Conservation (phyloP, 1,140 invertebrate genomes). For the Pararge aegeria region DNA sequence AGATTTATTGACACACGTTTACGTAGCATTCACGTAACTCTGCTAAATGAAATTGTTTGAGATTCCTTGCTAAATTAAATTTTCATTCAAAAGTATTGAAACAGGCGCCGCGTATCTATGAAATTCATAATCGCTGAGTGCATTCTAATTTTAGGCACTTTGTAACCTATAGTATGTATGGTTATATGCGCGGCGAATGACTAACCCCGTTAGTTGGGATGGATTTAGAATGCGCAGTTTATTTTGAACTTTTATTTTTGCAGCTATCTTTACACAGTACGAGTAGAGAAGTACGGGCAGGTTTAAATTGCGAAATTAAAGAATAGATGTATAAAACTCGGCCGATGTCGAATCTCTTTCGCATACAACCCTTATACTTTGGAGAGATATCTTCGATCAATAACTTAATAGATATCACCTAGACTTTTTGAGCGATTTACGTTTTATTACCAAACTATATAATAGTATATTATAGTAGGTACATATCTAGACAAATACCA, state of each 20-base stretch:
- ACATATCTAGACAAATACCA: no score
- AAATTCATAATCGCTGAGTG: constrained; percentile 6
- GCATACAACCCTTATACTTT: no score
- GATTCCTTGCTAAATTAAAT: background rate
- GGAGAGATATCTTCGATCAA: no score
- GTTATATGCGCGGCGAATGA: constrained; percentile 16
- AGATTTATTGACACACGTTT: constrained; percentile 9
- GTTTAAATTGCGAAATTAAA: no score
- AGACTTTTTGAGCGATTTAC: no score
- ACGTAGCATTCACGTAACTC: background rate
- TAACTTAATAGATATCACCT: no score
- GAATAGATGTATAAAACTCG: no score
- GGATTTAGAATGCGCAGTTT: constrained; percentile 17
- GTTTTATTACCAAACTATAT: no score
- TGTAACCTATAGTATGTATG: background rate
- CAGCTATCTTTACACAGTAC: background rate
- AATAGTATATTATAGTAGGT: no score
- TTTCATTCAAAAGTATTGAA: background rate
- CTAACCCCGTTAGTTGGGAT: constrained; percentile 18
- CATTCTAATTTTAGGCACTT: constrained; percentile 9
- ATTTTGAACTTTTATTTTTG: background rate
- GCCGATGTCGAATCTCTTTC: no score
- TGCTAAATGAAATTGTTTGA: background rate
- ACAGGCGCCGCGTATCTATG: background rate
- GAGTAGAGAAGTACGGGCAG: background rate